Percentiles rank a stretch among this genome's conserved stretches.
These are phyloP conservation scores for Leuciscus idus DNA, from an alignment of 2,113 vertebrate species.

Conservation along the genomic window DNA sequence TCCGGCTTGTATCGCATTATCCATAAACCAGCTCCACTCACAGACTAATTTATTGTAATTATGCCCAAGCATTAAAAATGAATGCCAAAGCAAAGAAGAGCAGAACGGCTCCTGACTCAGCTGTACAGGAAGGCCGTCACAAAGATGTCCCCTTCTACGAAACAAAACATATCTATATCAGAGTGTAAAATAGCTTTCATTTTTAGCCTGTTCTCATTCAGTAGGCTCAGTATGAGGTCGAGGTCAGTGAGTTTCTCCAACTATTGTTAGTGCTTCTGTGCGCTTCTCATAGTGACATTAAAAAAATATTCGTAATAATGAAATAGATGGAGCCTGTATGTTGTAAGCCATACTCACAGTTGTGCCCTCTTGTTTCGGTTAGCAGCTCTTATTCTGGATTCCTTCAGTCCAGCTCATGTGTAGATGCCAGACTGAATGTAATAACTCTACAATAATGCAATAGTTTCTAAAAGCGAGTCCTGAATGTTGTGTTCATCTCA, in stretches of 20 bases:
- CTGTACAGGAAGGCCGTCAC: neutral
- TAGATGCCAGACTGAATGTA: conserved; percentile 30
- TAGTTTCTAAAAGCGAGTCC: neutral
- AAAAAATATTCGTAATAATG: conserved; percentile 16
- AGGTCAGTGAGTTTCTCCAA: conserved; percentile 27
- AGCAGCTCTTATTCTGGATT: conserved; percentile 11
- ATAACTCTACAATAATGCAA: conserved; percentile 40
- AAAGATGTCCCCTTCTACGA: conserved; percentile 14
- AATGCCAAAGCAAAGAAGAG: conserved; percentile 54
- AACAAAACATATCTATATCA: conserved; percentile 19
- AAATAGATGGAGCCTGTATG: conserved; percentile 40
- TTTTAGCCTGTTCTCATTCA: conserved; percentile 27
- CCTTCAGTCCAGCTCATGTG: neutral
- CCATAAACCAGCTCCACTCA: conserved; percentile 33
- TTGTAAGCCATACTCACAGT: conserved; percentile 37
- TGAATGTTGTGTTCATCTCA: neutral
- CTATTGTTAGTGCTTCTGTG: conserved; percentile 18
- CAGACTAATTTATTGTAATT: conserved; percentile 41
- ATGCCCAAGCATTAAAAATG: conserved; percentile 45
- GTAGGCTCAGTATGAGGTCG: conserved; percentile 20
- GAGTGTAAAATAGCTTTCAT: conserved; percentile 47
- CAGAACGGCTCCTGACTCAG: conserved; percentile 41
- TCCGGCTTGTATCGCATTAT: conserved; percentile 19
- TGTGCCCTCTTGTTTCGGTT: conserved; percentile 26
- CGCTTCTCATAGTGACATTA: conserved; percentile 1